Evolutionary conservation across 2,888 invertebrate species (phyloP).

Genomic region (Dryomyza anilis): DNA sequence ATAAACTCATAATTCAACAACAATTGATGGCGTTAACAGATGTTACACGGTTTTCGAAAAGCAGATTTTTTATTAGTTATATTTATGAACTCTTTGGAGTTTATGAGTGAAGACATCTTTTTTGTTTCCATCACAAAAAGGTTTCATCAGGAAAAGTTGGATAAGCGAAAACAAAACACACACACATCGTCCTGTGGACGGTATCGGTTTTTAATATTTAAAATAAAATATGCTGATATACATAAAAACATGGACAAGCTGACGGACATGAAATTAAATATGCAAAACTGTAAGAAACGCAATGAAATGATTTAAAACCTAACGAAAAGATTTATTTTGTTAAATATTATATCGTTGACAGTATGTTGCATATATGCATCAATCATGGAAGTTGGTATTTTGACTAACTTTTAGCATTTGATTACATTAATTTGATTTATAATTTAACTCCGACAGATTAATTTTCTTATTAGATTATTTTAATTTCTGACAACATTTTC

Average conservation of each 20-base stretch:
- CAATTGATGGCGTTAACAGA: constrained; percentile 17
- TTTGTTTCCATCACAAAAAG: neutral
- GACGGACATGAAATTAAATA: too few relatives aligned
- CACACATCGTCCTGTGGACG: neutral
- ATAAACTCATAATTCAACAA: constrained; percentile 19
- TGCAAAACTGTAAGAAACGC: neutral
- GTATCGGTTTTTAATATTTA: constrained; percentile 1
- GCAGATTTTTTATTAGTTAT: neutral
- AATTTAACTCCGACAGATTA: too few relatives aligned
- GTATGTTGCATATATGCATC: too few relatives aligned
- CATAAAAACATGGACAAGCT: too few relatives aligned
- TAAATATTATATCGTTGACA: too few relatives aligned
- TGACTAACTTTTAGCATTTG: too few relatives aligned
- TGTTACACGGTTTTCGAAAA: neutral
- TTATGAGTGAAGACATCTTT: constrained; percentile 19
- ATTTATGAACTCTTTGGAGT: constrained; percentile 23
- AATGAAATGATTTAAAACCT: neutral
- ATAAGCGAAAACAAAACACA: too few relatives aligned
- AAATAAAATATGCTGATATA: neutral
- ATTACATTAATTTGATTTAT: too few relatives aligned
- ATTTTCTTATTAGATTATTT: too few relatives aligned
- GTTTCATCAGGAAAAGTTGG: too few relatives aligned
- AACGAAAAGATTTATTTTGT: neutral
- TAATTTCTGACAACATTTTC: too few relatives aligned
- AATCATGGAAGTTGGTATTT: too few relatives aligned